A percentile compares a stretch with the other conserved stretches of the same genome.
Evolutionary conservation across 2,888 invertebrate genomes (phyloP).

Genomic region (Lutraria lutraria): DNA sequence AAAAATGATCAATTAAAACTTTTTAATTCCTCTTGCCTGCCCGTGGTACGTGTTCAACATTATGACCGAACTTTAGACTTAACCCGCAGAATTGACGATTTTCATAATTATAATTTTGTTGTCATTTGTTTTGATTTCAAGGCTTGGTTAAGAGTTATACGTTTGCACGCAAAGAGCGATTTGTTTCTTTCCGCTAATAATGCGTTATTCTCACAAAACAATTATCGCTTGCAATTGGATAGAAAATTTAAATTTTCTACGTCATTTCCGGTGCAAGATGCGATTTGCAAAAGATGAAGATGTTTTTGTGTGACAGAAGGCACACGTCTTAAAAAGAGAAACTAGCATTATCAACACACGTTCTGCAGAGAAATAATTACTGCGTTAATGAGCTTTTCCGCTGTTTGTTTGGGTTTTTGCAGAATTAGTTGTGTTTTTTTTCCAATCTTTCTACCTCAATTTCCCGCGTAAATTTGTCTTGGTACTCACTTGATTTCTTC

Average conservation of each 20-base stretch:
- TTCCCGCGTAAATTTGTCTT: slow-evolving; percentile 1
- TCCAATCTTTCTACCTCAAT: not conserved
- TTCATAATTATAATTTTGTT: slow-evolving; percentile 12
- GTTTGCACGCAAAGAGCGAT: slow-evolving; percentile 25
- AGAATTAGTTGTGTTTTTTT: not conserved
- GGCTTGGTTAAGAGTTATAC: not conserved
- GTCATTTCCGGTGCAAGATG: slow-evolving; percentile 15
- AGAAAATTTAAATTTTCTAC: slow-evolving; percentile 20
- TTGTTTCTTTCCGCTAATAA: not conserved
- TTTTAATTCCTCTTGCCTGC: not conserved
- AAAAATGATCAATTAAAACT: too few relatives aligned
- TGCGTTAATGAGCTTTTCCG: slow-evolving; percentile 16
- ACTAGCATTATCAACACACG: not conserved
- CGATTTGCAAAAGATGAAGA: not conserved
- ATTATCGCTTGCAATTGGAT: slow-evolving; percentile 25
- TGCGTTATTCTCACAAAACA: slow-evolving; percentile 22
- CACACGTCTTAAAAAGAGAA: slow-evolving; percentile 9
- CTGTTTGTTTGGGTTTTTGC: slow-evolving; percentile 18
- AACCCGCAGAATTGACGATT: not conserved
- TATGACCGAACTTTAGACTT: not conserved
- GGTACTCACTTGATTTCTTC: not conserved
- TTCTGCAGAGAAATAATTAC: slow-evolving; percentile 23
- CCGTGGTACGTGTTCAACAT: not conserved
- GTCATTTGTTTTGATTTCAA: slow-evolving; percentile 18
- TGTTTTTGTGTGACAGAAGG: slow-evolving; percentile 18